Base-by-base conservation (phyloP, 2,797 vertebrate genomes). In the Lepidocolaptes lacrymiger region DNA sequence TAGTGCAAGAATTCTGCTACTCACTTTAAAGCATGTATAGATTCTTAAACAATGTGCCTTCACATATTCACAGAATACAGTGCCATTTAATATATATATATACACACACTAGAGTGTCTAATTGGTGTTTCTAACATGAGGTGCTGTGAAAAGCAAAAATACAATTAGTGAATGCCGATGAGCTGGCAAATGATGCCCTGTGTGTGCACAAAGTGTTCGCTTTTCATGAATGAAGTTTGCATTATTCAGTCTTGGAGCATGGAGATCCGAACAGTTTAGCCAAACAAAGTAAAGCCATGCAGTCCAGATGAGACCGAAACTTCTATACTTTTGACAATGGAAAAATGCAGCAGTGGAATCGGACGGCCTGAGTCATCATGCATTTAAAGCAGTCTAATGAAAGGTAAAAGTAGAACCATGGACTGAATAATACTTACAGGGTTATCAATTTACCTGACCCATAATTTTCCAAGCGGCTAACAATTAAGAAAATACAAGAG, bases 401-500 rank as follows among this genome's bases (percentile, higher is more conserved):
- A 89, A 96, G 67, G 59, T 37, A 96, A 92, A 37, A 94, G 89
- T 66, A 96, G 90, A 97, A 94, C 85, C 28, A 26, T 66, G 84
- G 87, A 96, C 97, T 94, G 96, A 97, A 94, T 74, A 91, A 98
- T 98, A 98, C 97, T 98, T 98, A 98, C 98, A 98, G 93, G 86
- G 52, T 96, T 96, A 96, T 96, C 97, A 97, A 96, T 97, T 97
- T 98, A 98, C 98, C 98, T 98, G 97, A 98, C 98, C 97, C 97
- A 97, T 97, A 97, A 97, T 95, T 97, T 97, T 97, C 98, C 98
- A 98, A 98, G 98, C 97, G 95, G 98, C 98, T 97, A 98, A 98
- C 97, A 97, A 97, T 98, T 97, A 98, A 98, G 97, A 98, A 98
- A 98, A 98, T 97, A 98, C 93, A 98, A 98, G 91, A 98, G 86